Evolutionary conservation across 2,113 vertebrate species (phyloP), one percentile per base, ranked within the genome.

Genomic region (Kryptolebias marmoratus): DNA sequence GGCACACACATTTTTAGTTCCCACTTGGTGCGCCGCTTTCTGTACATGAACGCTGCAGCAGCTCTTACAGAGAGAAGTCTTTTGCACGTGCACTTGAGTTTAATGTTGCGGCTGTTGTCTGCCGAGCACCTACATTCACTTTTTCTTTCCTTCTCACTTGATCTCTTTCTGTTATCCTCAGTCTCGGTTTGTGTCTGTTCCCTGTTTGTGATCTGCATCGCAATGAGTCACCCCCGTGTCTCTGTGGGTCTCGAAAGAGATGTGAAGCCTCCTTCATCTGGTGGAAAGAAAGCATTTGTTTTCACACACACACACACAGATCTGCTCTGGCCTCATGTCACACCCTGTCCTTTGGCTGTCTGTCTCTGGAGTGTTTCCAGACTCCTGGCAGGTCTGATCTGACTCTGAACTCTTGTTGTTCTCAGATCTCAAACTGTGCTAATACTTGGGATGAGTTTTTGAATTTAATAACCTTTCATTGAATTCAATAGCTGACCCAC

Each of bases 231-330:
- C 14, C 14, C 52, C 11, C 36, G 36, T 22, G 39, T 50, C 56
- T 60, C 45, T 13, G 11, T 66, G 27, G 48, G 45, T 52, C 52
- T 64, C 53, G 58, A n/a, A 68, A 57, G 31, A 16, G 14, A 64
- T 11, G 56, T 18, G 30, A 3, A 53, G 52, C 53, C 48, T 22
- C 54, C 22, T 57, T 68, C 69, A 57, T 63, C 48, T 30, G 18
- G 59, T 57, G 12, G 8, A 45, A 47, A 59, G 59, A 68, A 79
- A 64, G 32, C 45, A 11, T 73, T 68, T 71, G 72, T 75, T 68
- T 67, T 45, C 6, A 45, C 48, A 44, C 55, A 36, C 52, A 27
- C 10, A 44, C 47, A n/a, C 18, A n/a, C 49, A 18, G 57, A 59
- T n/a, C 16, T 42, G 12, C 60, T 6, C 12, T 45, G 11, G 30